A percentile compares a stretch with the other conserved stretches of the same genome.
phyloP scores from a whole-genome alignment of 2,113 vertebrate genomes.

The Gavialis gangeticus region DNA sequence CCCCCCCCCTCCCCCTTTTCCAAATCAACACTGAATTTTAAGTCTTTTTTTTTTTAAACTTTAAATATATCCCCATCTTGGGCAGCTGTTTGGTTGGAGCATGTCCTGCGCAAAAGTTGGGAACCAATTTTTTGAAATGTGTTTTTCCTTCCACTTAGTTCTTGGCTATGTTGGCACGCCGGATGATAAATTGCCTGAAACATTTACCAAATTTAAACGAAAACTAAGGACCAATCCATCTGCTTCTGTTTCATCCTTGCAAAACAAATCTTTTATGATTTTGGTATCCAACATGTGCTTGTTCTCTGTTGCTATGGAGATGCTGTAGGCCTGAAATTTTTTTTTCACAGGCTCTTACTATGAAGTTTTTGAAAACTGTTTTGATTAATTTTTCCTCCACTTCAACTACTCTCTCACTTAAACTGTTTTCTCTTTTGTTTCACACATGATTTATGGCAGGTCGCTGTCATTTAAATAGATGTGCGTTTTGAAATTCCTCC shows the following conservation, averaged over 20 bases:
- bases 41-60: not conserved
- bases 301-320: constrained; percentile 84
- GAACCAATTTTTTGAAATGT: not conserved
- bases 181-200: constrained; percentile 12
- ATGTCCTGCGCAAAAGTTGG: rapidly evolving
- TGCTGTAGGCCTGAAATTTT: constrained; percentile 72
- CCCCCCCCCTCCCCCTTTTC: not conserved
- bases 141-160: not conserved
- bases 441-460: constrained; percentile 85
- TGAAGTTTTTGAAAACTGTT: constrained; percentile 84
- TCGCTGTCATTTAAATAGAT: constrained; percentile 85
- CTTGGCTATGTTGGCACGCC: not conserved
- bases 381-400: constrained; percentile 81
- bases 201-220: constrained; percentile 47
- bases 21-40: not conserved
- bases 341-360: constrained; percentile 79
- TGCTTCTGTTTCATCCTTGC: constrained; percentile 68
- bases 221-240: constrained; percentile 47
- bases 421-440: constrained; percentile 83
- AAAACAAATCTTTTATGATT: constrained; percentile 81
- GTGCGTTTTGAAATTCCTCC: constrained; percentile 81
- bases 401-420: constrained; percentile 80
- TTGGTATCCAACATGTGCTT: constrained; percentile 78
- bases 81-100: not conserved
- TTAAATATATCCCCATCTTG: not conserved